Base-by-base conservation (phyloP, 2,113 vertebrate genomes). In the Hippocampus comes region DNA sequence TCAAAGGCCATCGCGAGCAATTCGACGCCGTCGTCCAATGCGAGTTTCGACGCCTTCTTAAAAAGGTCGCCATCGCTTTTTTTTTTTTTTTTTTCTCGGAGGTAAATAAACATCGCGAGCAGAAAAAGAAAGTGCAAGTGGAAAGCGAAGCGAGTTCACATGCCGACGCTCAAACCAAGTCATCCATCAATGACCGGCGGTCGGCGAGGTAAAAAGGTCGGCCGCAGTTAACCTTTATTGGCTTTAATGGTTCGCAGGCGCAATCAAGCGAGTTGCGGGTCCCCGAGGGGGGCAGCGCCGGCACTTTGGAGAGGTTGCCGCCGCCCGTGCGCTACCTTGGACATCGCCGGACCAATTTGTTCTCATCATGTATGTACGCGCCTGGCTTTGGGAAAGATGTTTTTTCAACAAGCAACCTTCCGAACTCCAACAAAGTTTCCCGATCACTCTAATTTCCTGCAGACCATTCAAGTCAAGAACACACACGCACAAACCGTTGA, bases 161-260 rank as follows among this genome's bases (percentile, higher is more conserved):
- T 59, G 25, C 25, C 23, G 23, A 4, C 57, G 20, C 11, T 9
- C 41, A 48, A 73, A 73, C 55, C 70, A 71, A 18, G 67, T 71
- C 51, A 68, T 83, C 65, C 79, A 41, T 85, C 83, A 78, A 43
- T 71, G 83, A 83, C 77, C 80, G 63, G 1, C 7, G 67, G 59
- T 64, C 74, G 43, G 70, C 61, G 73, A 74, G 79, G 69, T 25
- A 49, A 59, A 3, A 76, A 48, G 88, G 81, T 87, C 84, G 49
- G 11, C 48, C 55, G 34, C 71, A 74, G 68, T 88, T 88, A 87
- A 90, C 87, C 84, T 66, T 78, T 53, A 74, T 76, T 68, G 74
- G 59, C 66, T 84, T 72, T 84, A 86, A 90, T 83, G 84, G 82
- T 76, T 86, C 82, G 83, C 87, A 86, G 81, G 72, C 83, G 84